Conservation (phyloP, 2,888 invertebrate species). For the Hanleya hanleyi region DNA sequence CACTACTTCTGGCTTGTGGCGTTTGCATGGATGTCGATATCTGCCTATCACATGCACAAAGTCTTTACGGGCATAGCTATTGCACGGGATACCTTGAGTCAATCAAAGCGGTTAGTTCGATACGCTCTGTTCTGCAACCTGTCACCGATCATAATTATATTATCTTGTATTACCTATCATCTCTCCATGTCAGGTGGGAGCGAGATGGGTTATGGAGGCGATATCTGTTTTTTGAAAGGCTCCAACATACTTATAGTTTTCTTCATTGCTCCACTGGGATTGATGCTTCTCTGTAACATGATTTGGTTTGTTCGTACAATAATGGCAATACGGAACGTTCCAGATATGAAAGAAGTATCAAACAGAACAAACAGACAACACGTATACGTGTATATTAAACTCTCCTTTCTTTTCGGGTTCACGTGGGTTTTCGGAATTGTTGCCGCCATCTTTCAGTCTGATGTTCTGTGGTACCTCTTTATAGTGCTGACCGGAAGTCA, state of each 20-base stretch:
- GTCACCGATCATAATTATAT: background rate
- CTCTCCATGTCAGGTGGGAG: background rate
- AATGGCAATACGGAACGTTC: background rate
- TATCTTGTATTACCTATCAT: background rate
- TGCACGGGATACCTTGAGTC: background rate
- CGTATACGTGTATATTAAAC: slow-evolving; percentile 15
- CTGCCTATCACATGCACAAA: background rate
- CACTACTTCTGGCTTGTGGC: slow-evolving; percentile 9
- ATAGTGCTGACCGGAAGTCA: slow-evolving; percentile 15
- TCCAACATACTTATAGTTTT: background rate
- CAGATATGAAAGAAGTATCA: background rate
- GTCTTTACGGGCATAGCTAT: background rate
- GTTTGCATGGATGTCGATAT: slow-evolving; percentile 7
- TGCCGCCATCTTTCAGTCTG: background rate
- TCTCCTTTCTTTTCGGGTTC: slow-evolving; percentile 18
- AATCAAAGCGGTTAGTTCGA: background rate
- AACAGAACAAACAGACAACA: slow-evolving; percentile 4
- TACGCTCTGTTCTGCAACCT: background rate
- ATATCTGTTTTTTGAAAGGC: slow-evolving; percentile 13
- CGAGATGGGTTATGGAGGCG: slow-evolving; percentile 20
- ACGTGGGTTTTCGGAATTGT: slow-evolving; percentile 21
- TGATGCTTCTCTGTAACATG: slow-evolving; percentile 8
- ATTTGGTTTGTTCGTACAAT: slow-evolving; percentile 16
- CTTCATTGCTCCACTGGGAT: slow-evolving; percentile 15
- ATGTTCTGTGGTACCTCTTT: slow-evolving; percentile 16